These are phyloP conservation scores for Ochropacha duplaris DNA, from an alignment of 2,888 invertebrate species.

Conservation along the genomic window DNA sequence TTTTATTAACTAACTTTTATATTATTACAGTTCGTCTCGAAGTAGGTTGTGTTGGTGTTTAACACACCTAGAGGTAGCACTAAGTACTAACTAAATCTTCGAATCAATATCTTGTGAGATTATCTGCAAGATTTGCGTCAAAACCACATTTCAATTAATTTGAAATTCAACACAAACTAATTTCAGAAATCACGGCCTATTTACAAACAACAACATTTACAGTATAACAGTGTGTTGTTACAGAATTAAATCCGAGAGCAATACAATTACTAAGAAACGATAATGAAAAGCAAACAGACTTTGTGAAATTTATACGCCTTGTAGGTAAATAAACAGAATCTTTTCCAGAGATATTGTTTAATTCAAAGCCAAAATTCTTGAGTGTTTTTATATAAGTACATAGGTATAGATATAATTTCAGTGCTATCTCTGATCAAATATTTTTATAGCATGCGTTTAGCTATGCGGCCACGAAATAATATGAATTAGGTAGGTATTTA, in stretches of 20 bases:
- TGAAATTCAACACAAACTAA: neutral
- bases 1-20: no score
- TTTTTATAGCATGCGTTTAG: neutral
- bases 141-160: neutral
- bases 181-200: neutral
- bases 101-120: no score
- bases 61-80: no score
- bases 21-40: no score
- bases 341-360: neutral
- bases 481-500: no score
- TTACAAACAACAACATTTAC: neutral
- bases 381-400: neutral
- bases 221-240: neutral
- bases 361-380: neutral
- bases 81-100: no score
- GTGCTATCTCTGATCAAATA: neutral
- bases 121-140: neutral
- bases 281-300: slow-evolving; percentile 37
- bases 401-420: no score
- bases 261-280: slow-evolving; percentile 20
- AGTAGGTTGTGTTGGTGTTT: no score
- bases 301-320: slow-evolving; percentile 20
- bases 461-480: no score
- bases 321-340: slow-evolving; percentile 3
- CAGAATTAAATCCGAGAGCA: neutral